Conservation (phyloP, 1,140 invertebrate genomes). For the Drosophila erecta region DNA sequence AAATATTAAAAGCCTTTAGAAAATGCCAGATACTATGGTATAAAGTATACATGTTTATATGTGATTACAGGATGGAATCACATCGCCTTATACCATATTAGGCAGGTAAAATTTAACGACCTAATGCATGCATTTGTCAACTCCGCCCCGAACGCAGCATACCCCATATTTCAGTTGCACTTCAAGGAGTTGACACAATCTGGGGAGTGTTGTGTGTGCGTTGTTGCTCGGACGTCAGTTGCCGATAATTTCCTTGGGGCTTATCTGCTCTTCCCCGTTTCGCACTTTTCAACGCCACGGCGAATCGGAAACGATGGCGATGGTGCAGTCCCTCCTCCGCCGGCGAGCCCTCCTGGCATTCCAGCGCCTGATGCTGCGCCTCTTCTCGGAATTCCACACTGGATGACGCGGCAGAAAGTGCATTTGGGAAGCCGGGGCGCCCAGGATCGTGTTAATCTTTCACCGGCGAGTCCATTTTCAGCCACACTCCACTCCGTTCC, state of each 20-base stretch:
- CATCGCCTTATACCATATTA: too few species aligned
- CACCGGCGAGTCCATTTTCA: slow-evolving; percentile 43
- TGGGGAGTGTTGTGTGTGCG: slow-evolving; percentile 33
- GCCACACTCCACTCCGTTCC: slow-evolving; percentile 38
- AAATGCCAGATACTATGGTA: background rate
- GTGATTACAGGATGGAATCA: background rate
- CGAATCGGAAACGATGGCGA: slow-evolving; percentile 32
- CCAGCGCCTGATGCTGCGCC: slow-evolving; percentile 63
- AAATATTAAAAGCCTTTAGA: background rate
- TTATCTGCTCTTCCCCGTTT: slow-evolving; percentile 33
- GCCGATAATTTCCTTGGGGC: slow-evolving; percentile 34
- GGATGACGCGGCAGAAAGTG: slow-evolving; percentile 63
- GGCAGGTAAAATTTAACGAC: background rate
- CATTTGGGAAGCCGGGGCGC: slow-evolving; percentile 3
- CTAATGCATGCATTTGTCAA: background rate
- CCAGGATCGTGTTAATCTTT: slow-evolving; percentile 67
- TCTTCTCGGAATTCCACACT: slow-evolving; percentile 66
- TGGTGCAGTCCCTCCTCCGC: slow-evolving; percentile 7
- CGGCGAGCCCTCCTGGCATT: slow-evolving; percentile 33
- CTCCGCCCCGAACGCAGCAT: background rate
- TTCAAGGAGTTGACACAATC: slow-evolving; percentile 38
- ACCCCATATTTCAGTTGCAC: background rate
- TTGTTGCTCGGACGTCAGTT: slow-evolving; percentile 25
- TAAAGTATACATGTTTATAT: too few species aligned
- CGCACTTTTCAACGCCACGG: slow-evolving; percentile 51